Percentiles rank a stretch among this genome's conserved stretches.
Evolutionary conservation across 1,140 invertebrate genomes (phyloP).

Genomic region (Drosophila punjabiensis): DNA sequence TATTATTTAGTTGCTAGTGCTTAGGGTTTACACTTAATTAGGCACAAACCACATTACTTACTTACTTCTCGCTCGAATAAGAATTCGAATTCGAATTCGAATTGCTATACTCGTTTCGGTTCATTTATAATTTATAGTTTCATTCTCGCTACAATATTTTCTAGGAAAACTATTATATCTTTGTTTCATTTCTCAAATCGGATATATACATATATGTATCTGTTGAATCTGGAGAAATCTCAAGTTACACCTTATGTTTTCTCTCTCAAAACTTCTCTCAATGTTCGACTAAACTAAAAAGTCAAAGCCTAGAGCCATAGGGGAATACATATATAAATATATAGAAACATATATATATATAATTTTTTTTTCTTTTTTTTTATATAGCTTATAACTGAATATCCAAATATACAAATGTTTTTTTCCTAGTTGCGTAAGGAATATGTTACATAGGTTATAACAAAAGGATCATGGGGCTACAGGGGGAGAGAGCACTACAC

Average conservation of each 20-base stretch:
- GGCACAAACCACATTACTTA: conserved; percentile 24
- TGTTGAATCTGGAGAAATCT: too few species aligned
- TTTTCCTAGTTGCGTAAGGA: conserved; percentile 56
- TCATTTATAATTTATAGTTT: not conserved
- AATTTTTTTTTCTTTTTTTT: conserved; percentile 37
- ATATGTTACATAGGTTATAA: conserved; percentile 45
- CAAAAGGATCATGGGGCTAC: conserved; percentile 4
- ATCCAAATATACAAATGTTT: conserved; percentile 66
- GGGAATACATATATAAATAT: conserved; percentile 23
- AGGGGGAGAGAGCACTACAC: conserved; percentile 4
- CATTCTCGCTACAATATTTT: not conserved
- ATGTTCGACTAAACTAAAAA: conserved; percentile 5
- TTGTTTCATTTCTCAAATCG: not conserved
- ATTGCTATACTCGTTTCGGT: not conserved
- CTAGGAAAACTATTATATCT: not conserved
- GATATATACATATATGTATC: not conserved
- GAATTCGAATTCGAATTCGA: not conserved
- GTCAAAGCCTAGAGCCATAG: conserved; percentile 45
- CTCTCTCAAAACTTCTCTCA: conserved; percentile 6
- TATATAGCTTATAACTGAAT: conserved; percentile 33
- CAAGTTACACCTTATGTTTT: not conserved
- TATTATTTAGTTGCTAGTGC: conserved; percentile 17
- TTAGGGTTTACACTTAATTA: conserved; percentile 16
- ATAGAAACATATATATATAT: not conserved
- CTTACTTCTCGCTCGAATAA: not conserved